Base-by-base conservation (phyloP, 2,113 vertebrate genomes). In the Heloderma charlesbogerti region DNA sequence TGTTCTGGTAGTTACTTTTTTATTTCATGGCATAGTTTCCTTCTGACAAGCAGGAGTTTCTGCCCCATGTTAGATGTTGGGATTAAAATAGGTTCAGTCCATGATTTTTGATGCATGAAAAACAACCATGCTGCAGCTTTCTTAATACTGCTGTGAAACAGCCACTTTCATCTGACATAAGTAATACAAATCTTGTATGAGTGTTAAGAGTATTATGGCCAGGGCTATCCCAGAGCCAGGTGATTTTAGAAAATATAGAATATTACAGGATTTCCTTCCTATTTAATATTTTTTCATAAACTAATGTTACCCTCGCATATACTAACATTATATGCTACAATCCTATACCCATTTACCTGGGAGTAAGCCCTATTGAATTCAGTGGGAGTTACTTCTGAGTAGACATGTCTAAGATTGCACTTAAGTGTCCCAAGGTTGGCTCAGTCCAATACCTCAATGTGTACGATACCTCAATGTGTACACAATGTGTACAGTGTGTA, bases 131-230 rank as follows among this genome's bases (percentile, higher is more conserved):
- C 48, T 48, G 48, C 48, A 48, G 48, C 48, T 7, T 7, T 48
- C 3, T 48, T 48, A 48, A 48, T 60, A 60, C 57, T 60, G 57
- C 57, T 60, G 57, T 60, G 57, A 60, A 60, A 60, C 16, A 60
- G 12, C 69, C 54, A 63, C 51, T 18, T 18, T 20, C n/a, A 40
- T 60, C 27, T 40, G n/a, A 29, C 12, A 48, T 63, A 80, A 45
- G 87, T 67, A 29, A 1, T 69, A 0, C 0, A 0, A 80, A 80
- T 80, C 78, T 15, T 29, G 48, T 31, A 54, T n/a, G 34, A 29
- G 5, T 54, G 48, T 60, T 31, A 57, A 81, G 10, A 20, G 57
- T 20, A 13, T 45, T 51, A 81, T 51, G 45, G 79, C 18, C 57
- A 48, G 29, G 25, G 15, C 31, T 81, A 57, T 13, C 7, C 48